A percentile compares a stretch with the other conserved stretches of the same genome.
phyloP scores from a whole-genome alignment of 2,888 invertebrate genomes.

The Oxyscelio sp. region DNA sequence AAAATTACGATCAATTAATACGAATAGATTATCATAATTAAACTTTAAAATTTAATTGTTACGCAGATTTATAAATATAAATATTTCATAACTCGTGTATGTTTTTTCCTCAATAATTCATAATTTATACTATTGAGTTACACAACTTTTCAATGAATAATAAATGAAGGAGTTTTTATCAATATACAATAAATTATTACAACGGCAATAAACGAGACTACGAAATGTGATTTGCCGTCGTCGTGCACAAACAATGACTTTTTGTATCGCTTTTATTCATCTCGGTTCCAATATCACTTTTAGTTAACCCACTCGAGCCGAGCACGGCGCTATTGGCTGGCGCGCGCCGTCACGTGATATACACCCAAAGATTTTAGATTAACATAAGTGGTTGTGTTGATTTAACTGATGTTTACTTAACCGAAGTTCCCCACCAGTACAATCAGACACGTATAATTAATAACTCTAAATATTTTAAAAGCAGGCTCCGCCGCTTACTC shows the following conservation, averaged over 20 bases:
- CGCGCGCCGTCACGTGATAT: constrained; percentile 49
- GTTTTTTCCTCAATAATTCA: constrained; percentile 61
- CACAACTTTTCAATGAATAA: constrained; percentile 63
- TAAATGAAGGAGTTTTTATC: constrained; percentile 65
- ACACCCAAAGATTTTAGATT: constrained; percentile 64
- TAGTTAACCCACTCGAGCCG: constrained; percentile 58
- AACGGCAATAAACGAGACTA: constrained; percentile 51
- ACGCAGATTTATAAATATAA: constrained; percentile 70
- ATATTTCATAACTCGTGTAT: constrained; percentile 55
- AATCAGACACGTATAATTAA: constrained; percentile 66
- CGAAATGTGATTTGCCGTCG: constrained; percentile 68
- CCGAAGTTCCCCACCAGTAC: constrained; percentile 57
- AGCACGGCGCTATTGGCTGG: constrained; percentile 23
- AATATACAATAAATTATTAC: constrained; percentile 72
- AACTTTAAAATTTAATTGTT: no score
- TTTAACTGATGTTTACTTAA: constrained; percentile 66
- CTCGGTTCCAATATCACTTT: constrained; percentile 56
- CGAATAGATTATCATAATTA: no score
- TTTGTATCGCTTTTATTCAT: constrained; percentile 67
- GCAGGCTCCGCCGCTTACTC: constrained; percentile 38
- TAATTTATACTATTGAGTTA: constrained; percentile 71
- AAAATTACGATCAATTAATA: no score
- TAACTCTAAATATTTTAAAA: constrained; percentile 66
- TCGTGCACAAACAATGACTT: constrained; percentile 64
- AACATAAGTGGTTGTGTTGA: constrained; percentile 68